These are phyloP conservation scores for Monomorium pharaonis DNA, from an alignment of 1,140 invertebrate species.

Conservation along the genomic window DNA sequence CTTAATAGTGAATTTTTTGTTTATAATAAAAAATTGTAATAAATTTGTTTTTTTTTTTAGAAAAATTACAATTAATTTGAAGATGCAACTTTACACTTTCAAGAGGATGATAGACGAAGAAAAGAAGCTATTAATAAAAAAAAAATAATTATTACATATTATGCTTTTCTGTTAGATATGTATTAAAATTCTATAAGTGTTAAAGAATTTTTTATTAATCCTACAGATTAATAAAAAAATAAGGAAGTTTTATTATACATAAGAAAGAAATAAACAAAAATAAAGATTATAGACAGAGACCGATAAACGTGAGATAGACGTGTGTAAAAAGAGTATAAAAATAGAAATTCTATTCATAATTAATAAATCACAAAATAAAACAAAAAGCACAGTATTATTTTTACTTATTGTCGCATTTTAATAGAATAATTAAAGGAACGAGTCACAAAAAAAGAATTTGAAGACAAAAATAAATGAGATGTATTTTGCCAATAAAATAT, in stretches of 20 bases:
- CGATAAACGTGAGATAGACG: no score
- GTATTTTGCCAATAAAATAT: no score
- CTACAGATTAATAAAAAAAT: background rate
- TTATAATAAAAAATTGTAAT: background rate
- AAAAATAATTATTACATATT: constrained; percentile 4
- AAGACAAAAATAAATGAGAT: no score
- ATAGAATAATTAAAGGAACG: no score
- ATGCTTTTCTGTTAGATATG: background rate
- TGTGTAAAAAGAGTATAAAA: background rate
- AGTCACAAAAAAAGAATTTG: no score
- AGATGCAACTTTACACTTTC: background rate
- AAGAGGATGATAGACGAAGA: background rate
- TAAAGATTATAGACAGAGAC: background rate
- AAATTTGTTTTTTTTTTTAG: background rate
- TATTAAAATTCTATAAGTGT: background rate
- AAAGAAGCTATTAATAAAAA: background rate
- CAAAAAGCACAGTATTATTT: no score
- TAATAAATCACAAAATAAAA: no score
- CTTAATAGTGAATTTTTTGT: background rate
- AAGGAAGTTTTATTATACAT: background rate
- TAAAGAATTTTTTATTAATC: no score
- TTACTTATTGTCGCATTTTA: no score
- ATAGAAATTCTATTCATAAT: background rate
- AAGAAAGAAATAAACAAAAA: background rate
- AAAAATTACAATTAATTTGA: background rate